phyloP scores from a whole-genome alignment of 2,888 invertebrate species.

The Caenorhabditis sp. region DNA sequence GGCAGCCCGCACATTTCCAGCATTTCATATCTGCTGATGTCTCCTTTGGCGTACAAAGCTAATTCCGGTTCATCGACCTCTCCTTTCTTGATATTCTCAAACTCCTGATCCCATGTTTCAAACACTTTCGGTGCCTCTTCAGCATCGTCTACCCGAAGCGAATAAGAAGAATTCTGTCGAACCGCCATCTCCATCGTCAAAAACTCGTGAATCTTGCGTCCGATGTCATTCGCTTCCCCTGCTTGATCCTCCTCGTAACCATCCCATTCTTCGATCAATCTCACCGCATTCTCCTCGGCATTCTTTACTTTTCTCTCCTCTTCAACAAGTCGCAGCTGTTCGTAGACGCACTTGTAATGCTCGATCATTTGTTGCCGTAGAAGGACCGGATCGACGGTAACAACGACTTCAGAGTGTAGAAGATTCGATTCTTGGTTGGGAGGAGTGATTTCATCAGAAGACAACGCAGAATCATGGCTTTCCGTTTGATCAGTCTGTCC shows the following conservation, averaged over 20 bases:
- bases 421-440: neutral
- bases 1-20: slow-evolving; percentile 44
- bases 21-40: neutral
- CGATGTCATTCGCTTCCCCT: slow-evolving; percentile 26
- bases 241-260: neutral
- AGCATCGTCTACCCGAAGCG: neutral
- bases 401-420: neutral
- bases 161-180: neutral
- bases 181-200: slow-evolving; percentile 7
- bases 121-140: neutral
- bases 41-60: slow-evolving; percentile 5
- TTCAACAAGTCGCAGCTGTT: slow-evolving; percentile 10
- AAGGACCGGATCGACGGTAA: neutral
- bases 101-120: neutral
- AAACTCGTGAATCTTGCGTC: slow-evolving; percentile 31
- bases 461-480: neutral
- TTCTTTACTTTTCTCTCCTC: neutral
- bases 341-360: slow-evolving; percentile 8
- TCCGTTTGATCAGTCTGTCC: neutral
- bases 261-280: slow-evolving; percentile 11
- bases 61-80: neutral
- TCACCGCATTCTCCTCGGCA: slow-evolving; percentile 12
- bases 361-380: neutral
- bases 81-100: neutral
- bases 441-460: neutral